A percentile compares a stretch with the other conserved stretches of the same genome.
Conservation (phyloP, 2,113 vertebrate species). For the Eonycteris spelaea region DNA sequence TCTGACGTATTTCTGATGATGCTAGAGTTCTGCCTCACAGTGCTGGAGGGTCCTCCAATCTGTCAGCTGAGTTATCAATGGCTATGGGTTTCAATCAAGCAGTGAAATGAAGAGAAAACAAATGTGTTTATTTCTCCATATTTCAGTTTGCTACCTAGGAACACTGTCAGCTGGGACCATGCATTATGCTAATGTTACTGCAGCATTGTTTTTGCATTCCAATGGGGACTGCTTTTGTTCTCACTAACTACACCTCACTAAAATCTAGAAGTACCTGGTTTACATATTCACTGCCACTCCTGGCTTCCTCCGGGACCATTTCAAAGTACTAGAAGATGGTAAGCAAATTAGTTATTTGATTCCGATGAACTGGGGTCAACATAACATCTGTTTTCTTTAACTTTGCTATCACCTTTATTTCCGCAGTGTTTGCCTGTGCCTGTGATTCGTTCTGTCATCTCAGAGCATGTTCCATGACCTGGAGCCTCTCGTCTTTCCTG, state of each 20-base stretch:
- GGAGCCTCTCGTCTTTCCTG: background rate
- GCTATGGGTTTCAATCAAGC: background rate
- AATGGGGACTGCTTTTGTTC: slow-evolving; percentile 36
- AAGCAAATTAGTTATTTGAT: slow-evolving; percentile 60
- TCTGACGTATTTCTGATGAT: background rate
- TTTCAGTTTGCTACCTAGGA: background rate
- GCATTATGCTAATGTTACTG: slow-evolving; percentile 55
- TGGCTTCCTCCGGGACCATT: slow-evolving; percentile 49
- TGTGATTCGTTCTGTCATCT: slow-evolving; percentile 24
- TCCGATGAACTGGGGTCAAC: slow-evolving; percentile 35
- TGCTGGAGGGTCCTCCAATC: background rate
- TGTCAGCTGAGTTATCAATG: background rate
- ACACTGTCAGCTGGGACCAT: background rate
- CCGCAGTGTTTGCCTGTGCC: background rate
- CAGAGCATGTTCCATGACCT: background rate
- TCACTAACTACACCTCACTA: slow-evolving; percentile 4
- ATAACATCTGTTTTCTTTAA: slow-evolving; percentile 60
- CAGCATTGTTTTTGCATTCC: slow-evolving; percentile 40
- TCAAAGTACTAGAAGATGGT: slow-evolving; percentile 25
- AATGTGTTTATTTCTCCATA: background rate
- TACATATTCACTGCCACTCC: slow-evolving; percentile 23
- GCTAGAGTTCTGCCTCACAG: too few relatives aligned
- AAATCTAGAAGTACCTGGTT: slow-evolving; percentile 3
- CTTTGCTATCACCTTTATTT: slow-evolving; percentile 46
- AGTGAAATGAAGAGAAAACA: background rate